A percentile compares a stretch with the other conserved stretches of the same genome.
Evolutionary conservation across 2,888 invertebrate species (phyloP).

Genomic region (Teinopalpus imperialis): DNA sequence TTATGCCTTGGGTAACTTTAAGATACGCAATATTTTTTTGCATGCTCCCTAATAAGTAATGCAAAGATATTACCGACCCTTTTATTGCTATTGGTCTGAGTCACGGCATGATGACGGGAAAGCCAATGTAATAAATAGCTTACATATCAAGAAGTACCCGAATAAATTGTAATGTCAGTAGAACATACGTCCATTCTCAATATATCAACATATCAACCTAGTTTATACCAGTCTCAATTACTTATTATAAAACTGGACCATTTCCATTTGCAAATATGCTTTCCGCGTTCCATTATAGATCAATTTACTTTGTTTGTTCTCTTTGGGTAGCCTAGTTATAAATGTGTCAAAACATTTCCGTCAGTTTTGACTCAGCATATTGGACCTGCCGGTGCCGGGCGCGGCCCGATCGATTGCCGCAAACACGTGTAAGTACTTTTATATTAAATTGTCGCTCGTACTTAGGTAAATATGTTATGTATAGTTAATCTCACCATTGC

Average conservation of each 20-base stretch:
- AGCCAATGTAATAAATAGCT: neutral
- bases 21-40: constrained; percentile 30
- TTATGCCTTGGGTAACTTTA: neutral
- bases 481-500: too few relatives aligned
- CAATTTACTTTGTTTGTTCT: constrained; percentile 13
- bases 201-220: too few relatives aligned
- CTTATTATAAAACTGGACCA: neutral
- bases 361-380: constrained; percentile 50
- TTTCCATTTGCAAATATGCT: constrained; percentile 11
- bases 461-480: too few relatives aligned
- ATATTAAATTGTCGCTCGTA: constrained; percentile 20
- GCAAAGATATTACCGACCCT: constrained; percentile 1
- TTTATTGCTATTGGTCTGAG: constrained; percentile 6
- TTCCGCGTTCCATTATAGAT: constrained; percentile 25
- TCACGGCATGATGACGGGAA: constrained; percentile 4
- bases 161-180: neutral
- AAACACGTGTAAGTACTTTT: constrained; percentile 44
- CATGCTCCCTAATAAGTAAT: constrained; percentile 21
- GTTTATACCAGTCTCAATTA: neutral
- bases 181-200: neutral
- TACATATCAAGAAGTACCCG: neutral
- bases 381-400: constrained; percentile 66
- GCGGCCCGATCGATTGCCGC: constrained; percentile 64
- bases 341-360: constrained; percentile 45
- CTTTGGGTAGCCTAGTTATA: constrained; percentile 25